Evolutionary conservation across 2,888 invertebrate species (phyloP), one percentile per base, ranked within the genome.

Genomic region (Myathropa florea): DNA sequence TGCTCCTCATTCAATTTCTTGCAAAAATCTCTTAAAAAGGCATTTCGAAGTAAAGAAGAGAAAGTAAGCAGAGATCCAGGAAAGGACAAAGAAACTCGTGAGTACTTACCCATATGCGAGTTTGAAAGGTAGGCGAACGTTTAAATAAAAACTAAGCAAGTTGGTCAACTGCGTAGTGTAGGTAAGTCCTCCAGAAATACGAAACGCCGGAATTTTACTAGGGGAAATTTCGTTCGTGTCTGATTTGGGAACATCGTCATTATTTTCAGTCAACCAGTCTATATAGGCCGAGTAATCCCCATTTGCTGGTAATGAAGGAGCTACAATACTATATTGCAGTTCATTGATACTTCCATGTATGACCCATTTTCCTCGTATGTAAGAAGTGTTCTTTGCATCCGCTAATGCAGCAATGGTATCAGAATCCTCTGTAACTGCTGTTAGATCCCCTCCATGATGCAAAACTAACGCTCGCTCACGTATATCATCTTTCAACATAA

Each of bases 121-220:
- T 92, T 95, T 95, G 89, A 95, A 95, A 46, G 98, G 98, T 91
- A 98, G 94, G 88, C 96, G 94, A 72, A 96, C 94, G 93, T 97
- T 97, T 85, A 98, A 94, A 91, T 96, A 96, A 94, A 95, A 97
- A 65, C 97, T 96, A 88, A 98, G 93, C 88, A 97, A 94, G 91
- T 96, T 95, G 61, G 96, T 94, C 89, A 98, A 94, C 93, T 98
- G 98, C 78, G 97, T 96, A 55, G 96, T 96, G 91, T 97, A 97
- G 57, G 96, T 96, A 59, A 98, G 94, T 71, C 97, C 98, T 88
- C 96, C 97, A 91, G 95, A 95, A 88, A 96, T 96, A 88, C 95
- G 95, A 90, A 95, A 95, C 59, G 95, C 95, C 89, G 95, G 95
- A 91, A 96, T 95, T 88, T 94, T 94, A 90, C 95, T 95, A 18